Conservation (phyloP, 2,888 invertebrate species). For the Baronia brevicornis region DNA sequence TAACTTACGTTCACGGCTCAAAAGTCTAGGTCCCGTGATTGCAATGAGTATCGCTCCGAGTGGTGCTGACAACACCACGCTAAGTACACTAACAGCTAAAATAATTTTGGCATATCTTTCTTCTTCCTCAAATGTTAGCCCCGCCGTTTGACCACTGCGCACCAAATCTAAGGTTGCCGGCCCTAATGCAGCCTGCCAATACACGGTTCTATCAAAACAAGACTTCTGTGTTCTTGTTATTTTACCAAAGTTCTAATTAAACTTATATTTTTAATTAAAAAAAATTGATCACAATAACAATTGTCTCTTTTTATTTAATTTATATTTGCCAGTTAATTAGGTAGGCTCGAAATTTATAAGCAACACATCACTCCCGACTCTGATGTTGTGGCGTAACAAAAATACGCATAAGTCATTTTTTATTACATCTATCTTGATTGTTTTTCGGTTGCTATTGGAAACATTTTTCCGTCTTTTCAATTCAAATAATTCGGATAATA, state of each 20-base stretch:
- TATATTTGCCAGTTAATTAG: too few relatives aligned
- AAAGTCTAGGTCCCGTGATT: constrained; percentile 77
- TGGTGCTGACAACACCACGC: constrained; percentile 84
- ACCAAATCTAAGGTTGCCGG: constrained; percentile 79
- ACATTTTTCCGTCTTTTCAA: too few relatives aligned
- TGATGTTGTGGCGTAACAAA: too few relatives aligned
- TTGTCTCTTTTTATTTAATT: too few relatives aligned
- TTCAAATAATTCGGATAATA: too few relatives aligned
- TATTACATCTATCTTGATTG: too few relatives aligned
- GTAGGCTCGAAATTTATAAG: too few relatives aligned
- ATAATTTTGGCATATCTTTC: constrained; percentile 76
- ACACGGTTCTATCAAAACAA: neutral
- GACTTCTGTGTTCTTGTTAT: neutral
- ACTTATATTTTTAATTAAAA: neutral
- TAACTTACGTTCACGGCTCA: constrained; percentile 37
- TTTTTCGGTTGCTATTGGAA: too few relatives aligned
- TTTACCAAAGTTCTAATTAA: too few relatives aligned
- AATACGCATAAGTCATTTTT: too few relatives aligned
- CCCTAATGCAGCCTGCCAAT: constrained; percentile 80
- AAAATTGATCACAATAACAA: neutral
- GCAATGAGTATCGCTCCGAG: constrained; percentile 82
- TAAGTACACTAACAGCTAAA: constrained; percentile 81
- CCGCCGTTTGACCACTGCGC: constrained; percentile 50
- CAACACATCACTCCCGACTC: too few relatives aligned
- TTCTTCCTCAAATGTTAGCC: constrained; percentile 45